Evolutionary conservation across 2,113 vertebrate species (phyloP).

Genomic region (Sinosuthora webbiana): DNA sequence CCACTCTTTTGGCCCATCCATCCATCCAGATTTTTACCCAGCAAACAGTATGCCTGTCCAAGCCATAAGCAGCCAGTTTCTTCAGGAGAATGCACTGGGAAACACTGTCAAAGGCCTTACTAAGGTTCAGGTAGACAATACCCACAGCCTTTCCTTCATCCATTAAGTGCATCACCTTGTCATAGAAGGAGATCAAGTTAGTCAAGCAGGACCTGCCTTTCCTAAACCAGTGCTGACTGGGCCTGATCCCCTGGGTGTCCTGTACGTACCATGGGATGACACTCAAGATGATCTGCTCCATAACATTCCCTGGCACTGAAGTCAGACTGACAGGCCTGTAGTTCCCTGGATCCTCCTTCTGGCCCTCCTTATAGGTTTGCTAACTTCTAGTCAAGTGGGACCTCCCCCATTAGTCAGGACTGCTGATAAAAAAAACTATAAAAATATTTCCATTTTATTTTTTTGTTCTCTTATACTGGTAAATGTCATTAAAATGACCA

Average conservation of each 20-base stretch:
- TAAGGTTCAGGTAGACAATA: not conserved
- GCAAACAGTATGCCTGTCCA: not conserved
- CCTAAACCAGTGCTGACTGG: not conserved
- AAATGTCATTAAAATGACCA: not conserved
- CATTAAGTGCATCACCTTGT: not conserved
- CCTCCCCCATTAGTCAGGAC: not conserved
- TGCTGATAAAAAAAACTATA: not conserved
- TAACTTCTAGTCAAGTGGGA: not conserved
- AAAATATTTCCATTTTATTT: not conserved
- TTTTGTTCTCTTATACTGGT: not conserved
- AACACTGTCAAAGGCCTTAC: not conserved
- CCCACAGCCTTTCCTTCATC: not conserved
- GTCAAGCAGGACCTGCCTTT: not conserved
- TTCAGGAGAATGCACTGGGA: not conserved
- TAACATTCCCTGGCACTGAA: not conserved
- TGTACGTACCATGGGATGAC: not conserved
- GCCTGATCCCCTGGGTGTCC: not conserved
- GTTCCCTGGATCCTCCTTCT: not conserved
- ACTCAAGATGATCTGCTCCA: not conserved
- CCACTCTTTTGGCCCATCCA: not conserved
- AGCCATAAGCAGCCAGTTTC: not conserved
- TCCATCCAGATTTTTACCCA: not conserved
- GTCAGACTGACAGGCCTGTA: not conserved
- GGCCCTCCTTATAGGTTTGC: not conserved
- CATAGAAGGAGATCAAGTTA: not conserved